Evolutionary conservation across 1,140 invertebrate species (phyloP).

Genomic region (Saccostrea echinata): DNA sequence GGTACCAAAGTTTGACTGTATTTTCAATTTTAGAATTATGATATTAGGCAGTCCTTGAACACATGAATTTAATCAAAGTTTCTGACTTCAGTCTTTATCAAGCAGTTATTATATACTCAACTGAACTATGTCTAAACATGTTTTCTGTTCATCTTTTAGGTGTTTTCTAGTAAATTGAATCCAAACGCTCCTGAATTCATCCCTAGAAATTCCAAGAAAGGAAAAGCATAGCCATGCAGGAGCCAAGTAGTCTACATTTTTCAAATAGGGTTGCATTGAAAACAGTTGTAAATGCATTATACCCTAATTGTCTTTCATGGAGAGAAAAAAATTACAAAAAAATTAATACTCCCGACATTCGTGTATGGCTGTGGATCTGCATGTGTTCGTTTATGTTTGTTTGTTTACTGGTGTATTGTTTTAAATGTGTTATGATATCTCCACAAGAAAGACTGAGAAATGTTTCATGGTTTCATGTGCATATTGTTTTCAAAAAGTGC

Average conservation of each 20-base stretch:
- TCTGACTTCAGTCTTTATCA: no score
- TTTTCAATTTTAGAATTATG: no score
- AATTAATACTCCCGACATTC: conserved; percentile 3
- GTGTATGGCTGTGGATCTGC: not conserved
- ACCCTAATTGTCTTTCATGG: conserved; percentile 18
- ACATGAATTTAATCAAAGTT: no score
- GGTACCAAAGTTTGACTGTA: no score
- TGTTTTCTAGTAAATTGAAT: conserved; percentile 9
- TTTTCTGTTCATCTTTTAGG: not conserved
- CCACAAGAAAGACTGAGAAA: not conserved
- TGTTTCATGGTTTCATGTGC: not conserved
- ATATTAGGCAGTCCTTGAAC: no score
- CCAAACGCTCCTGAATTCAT: conserved; percentile 15
- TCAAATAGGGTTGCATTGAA: not conserved
- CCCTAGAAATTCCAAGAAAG: not conserved
- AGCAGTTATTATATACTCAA: no score
- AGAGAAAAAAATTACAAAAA: conserved; percentile 14
- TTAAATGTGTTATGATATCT: not conserved
- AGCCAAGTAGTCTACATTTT: not conserved
- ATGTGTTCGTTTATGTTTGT: not conserved
- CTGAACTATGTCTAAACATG: not conserved
- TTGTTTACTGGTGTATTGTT: not conserved
- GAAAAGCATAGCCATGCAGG: not conserved
- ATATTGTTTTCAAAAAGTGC: conserved; percentile 3
- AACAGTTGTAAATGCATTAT: not conserved